Evolutionary conservation across 2,888 invertebrate species (phyloP).

Genomic region (Cryptocheilus praepositus): DNA sequence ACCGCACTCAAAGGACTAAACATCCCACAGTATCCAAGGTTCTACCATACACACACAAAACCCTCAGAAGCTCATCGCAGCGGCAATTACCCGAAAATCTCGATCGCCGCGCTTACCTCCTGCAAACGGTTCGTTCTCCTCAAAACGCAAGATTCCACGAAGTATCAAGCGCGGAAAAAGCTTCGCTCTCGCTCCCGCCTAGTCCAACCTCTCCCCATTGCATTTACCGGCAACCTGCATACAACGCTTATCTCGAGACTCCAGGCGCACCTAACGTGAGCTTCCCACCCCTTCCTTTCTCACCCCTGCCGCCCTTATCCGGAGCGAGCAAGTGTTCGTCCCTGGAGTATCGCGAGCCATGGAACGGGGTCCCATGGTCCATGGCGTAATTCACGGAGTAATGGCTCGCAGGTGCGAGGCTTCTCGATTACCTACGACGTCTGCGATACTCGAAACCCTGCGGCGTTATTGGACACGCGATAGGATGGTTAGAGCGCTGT

Average conservation of each 20-base stretch:
- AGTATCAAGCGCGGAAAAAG: neutral
- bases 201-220: slow-evolving; percentile 11
- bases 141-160: neutral
- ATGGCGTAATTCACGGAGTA: slow-evolving; percentile 42
- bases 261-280: slow-evolving; percentile 45
- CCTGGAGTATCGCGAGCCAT: too few species aligned
- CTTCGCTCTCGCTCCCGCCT: slow-evolving; percentile 1
- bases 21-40: too few species aligned
- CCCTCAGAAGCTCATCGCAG: too few species aligned
- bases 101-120: too few species aligned
- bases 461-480: slow-evolving; percentile 41
- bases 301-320: neutral
- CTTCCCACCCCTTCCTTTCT: too few species aligned
- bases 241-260: slow-evolving; percentile 51
- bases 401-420: slow-evolving; percentile 43
- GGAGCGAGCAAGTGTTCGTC: neutral
- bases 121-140: too few species aligned
- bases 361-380: slow-evolving; percentile 6
- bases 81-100: too few species aligned
- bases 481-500: slow-evolving; percentile 3
- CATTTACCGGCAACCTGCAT: slow-evolving; percentile 32
- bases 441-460: slow-evolving; percentile 31
- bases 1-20: too few species aligned
- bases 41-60: too few species aligned
- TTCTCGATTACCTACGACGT: slow-evolving; percentile 40